Conservation (phyloP, 1,140 invertebrate species). For the Achatina immaculata region DNA sequence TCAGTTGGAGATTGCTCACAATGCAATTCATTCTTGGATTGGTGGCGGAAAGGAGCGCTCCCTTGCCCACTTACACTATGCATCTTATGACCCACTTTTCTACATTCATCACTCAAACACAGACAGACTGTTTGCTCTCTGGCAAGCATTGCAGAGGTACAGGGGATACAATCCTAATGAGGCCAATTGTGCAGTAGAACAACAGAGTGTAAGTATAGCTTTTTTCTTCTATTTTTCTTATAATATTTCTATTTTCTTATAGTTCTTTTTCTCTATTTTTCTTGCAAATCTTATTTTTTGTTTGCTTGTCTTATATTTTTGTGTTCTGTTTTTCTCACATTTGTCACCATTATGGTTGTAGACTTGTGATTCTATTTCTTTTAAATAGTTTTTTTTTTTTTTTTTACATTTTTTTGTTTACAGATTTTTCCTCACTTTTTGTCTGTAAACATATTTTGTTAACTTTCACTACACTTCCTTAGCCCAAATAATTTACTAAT, state of each 20-base stretch:
- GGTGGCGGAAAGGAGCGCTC: conserved; percentile 42
- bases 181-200: conserved; percentile 47
- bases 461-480: too few relatives aligned
- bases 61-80: conserved; percentile 47
- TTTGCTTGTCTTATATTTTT: too few relatives aligned
- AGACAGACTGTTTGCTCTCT: conserved; percentile 47
- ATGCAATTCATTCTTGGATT: conserved; percentile 46
- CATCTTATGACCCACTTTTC: conserved; percentile 48
- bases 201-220: conserved; percentile 23
- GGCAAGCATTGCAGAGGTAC: conserved; percentile 47
- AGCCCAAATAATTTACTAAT: too few relatives aligned
- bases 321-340: too few relatives aligned
- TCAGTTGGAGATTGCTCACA: conserved; percentile 49
- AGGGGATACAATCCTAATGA: conserved; percentile 42
- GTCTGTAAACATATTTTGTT: too few relatives aligned
- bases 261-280: too few relatives aligned
- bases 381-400: too few relatives aligned
- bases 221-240: neutral
- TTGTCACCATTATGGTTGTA: too few relatives aligned
- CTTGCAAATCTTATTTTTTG: too few relatives aligned
- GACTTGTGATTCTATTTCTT: too few relatives aligned
- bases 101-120: conserved; percentile 45
- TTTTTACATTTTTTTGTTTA: too few relatives aligned
- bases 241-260: neutral
- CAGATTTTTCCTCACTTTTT: too few relatives aligned